Base-by-base conservation (phyloP, 2,797 vertebrate species). In the Sitta carolinensis region DNA sequence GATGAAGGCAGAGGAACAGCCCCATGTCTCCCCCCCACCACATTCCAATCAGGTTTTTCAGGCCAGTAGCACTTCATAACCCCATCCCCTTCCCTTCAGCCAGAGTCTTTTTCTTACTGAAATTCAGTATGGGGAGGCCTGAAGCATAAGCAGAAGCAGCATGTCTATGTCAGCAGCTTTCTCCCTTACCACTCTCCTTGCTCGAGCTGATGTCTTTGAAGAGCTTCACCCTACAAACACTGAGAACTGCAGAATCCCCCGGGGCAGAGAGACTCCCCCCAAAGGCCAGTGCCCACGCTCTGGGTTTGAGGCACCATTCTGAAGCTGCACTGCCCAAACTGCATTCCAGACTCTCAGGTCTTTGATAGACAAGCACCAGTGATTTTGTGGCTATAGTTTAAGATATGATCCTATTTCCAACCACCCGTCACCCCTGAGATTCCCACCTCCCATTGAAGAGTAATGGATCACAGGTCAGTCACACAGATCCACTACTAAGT, bases 121-220 rank as follows among this genome's bases (percentile, higher is more conserved):
- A 77, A 75, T 64, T 74, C 89, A 87, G 55, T 59, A 59, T 51
- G 16, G 55, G 26, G 32, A 69, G 68, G 55, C 57, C 72, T 40
- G 66, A 47, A 90, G 89, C 87, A 77, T 0, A 9, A 94, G 78
- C 75, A 94, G 68, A 69, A 90, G 54, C 50, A 69, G 69, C 19
- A 36, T 7, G 51, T 72, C 77, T 82, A 13, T 43, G 55, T 68
- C 89, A 89, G 90, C 70, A 93, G 75, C 77, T 87, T 89, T 87
- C 69, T 69, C 69, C 58, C 55, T 76, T 77, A 23, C 13, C 59
- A 75, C 30, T 64, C 73, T 77, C 50, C 13, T 36, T 55, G 64
- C 72, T 83, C 0, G 0, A 83, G 52, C 72, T 68, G 57, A 52
- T 57, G 54, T 70, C 80, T 86, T 89, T 74, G 82, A 89, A 95